phyloP scores from a whole-genome alignment of 2,113 vertebrate species.

The Tinamus guttatus region DNA sequence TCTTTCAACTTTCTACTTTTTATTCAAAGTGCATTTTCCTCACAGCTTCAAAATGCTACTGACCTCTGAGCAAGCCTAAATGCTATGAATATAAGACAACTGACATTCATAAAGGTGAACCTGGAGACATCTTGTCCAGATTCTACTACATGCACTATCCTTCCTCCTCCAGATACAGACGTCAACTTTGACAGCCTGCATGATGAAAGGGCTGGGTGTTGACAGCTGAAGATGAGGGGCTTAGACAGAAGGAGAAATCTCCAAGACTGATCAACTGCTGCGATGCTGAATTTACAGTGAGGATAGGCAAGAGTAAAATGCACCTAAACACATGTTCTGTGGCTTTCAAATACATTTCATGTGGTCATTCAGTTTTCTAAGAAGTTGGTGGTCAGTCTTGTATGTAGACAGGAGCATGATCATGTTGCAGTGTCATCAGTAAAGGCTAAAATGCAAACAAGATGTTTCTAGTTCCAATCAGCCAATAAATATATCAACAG shows the following conservation, averaged over 20 bases:
- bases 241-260: constrained; percentile 44
- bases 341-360: neutral
- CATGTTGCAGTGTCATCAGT: neutral
- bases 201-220: constrained; percentile 1
- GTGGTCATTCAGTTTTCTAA: neutral
- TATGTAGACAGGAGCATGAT: neutral
- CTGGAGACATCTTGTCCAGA: constrained; percentile 8
- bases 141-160: neutral
- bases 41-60: neutral
- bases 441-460: neutral
- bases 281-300: neutral
- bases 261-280: neutral
- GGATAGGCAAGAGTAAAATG: neutral
- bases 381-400: neutral
- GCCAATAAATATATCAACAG: neutral
- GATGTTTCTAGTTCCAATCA: neutral
- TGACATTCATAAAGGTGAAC: constrained; percentile 50
- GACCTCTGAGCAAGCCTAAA: constrained; percentile 50
- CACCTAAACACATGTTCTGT: neutral
- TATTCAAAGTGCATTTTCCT: constrained; percentile 37
- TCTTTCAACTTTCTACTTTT: constrained; percentile 49
- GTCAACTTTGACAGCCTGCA: neutral
- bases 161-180: neutral
- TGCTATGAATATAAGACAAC: neutral
- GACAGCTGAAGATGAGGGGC: constrained; percentile 56